phyloP scores from a whole-genome alignment of 2,113 vertebrate genomes.

The Sinocyclocheilus maitianheensis region DNA sequence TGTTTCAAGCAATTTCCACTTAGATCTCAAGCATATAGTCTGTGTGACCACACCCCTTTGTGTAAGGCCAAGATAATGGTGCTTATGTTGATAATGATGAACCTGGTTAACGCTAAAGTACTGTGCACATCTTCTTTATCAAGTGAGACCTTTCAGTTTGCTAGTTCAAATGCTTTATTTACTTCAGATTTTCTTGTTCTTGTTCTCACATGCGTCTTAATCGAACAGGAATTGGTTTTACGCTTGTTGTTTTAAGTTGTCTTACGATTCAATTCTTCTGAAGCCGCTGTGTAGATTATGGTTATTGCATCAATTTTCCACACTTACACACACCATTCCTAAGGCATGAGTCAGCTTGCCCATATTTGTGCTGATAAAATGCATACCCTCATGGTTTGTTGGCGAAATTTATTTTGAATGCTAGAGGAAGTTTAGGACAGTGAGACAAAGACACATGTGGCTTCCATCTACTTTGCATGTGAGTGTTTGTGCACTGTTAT shows the following conservation, averaged over 20 bases:
- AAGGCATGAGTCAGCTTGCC: not conserved
- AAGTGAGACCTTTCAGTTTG: not conserved
- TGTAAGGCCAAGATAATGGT: constrained; percentile 61
- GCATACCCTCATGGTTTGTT: not conserved
- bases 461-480: not conserved
- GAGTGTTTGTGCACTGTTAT: not conserved
- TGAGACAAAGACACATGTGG: not conserved
- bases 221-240: not conserved
- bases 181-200: not conserved
- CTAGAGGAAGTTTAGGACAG: not conserved
- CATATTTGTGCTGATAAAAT: not conserved
- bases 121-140: not conserved
- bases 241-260: not conserved
- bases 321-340: not conserved
- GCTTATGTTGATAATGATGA: constrained; percentile 29
- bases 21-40: not conserved
- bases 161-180: not conserved
- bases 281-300: not conserved
- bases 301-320: not conserved
- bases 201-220: not conserved
- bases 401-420: not conserved
- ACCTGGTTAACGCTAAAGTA: not conserved
- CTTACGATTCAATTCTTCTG: not conserved
- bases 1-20: not conserved
- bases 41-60: constrained; percentile 59